Conservation (phyloP, 1,140 invertebrate species). For the Trichogramma pretiosum region DNA sequence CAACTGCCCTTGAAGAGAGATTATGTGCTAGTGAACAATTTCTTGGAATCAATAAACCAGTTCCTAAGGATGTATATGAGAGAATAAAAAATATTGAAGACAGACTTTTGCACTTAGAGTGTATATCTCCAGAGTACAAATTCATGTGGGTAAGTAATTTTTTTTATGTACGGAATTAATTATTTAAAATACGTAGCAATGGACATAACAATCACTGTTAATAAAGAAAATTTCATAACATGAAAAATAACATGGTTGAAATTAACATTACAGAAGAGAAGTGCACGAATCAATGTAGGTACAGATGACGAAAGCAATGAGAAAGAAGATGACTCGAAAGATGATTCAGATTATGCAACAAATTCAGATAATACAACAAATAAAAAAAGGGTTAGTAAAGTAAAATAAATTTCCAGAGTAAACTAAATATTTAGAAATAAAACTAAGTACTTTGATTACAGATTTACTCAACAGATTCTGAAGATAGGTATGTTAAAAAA, state of each 20-base stretch:
- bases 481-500: slow-evolving; percentile 31
- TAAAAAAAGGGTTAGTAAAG: slow-evolving; percentile 25
- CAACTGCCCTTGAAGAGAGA: slow-evolving; percentile 49
- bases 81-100: slow-evolving; percentile 60
- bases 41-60: slow-evolving; percentile 45
- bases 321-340: background rate
- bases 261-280: background rate
- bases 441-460: background rate
- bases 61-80: slow-evolving; percentile 51
- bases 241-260: background rate
- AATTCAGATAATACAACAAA: background rate
- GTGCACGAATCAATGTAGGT: background rate
- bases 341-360: background rate
- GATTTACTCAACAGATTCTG: no score
- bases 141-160: slow-evolving; percentile 51
- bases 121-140: slow-evolving; percentile 62
- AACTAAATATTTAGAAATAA: background rate
- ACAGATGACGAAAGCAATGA: background rate
- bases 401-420: background rate
- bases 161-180: slow-evolving; percentile 1
- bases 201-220: background rate
- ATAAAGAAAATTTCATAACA: background rate
- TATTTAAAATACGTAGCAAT: no score
- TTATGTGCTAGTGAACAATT: slow-evolving; percentile 49
- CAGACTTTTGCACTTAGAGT: slow-evolving; percentile 55